Evolutionary conservation across 2,113 vertebrate genomes (phyloP).

Genomic region (Antechinus flavipes): DNA sequence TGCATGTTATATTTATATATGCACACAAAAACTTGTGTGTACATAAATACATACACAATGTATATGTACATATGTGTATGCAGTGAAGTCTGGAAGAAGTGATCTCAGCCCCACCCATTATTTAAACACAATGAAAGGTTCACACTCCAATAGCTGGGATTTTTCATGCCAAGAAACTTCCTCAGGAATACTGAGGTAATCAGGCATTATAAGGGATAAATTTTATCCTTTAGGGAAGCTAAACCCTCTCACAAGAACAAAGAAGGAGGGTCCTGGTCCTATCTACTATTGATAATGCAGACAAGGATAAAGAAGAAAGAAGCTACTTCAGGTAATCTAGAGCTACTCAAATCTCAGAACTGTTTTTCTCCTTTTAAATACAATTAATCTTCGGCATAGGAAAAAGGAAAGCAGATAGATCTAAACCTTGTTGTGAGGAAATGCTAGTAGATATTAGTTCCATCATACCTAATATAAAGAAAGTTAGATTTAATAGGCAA

Average conservation of each 20-base stretch:
- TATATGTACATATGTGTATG: background rate
- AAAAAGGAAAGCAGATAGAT: no score
- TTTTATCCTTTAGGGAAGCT: no score
- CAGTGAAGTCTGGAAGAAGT: background rate
- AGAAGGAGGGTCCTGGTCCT: background rate
- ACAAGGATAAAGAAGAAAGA: background rate
- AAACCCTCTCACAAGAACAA: no score
- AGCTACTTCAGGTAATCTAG: no score
- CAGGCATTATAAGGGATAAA: background rate
- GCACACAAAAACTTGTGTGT: background rate
- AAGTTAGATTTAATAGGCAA: no score
- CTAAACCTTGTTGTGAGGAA: no score
- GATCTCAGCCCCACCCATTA: background rate
- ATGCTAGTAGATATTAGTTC: no score
- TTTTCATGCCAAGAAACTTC: background rate
- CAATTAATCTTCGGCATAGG: no score
- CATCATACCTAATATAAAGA: no score
- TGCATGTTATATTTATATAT: background rate
- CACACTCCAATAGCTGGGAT: background rate
- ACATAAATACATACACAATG: background rate
- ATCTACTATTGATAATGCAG: background rate
- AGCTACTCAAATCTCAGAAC: no score
- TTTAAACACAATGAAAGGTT: background rate
- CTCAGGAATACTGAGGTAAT: background rate
- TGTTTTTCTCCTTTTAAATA: no score